Evolutionary conservation across 2,797 vertebrate species (phyloP), one percentile per base, ranked within the genome.

Genomic region (Sebastolobus alascanus): DNA sequence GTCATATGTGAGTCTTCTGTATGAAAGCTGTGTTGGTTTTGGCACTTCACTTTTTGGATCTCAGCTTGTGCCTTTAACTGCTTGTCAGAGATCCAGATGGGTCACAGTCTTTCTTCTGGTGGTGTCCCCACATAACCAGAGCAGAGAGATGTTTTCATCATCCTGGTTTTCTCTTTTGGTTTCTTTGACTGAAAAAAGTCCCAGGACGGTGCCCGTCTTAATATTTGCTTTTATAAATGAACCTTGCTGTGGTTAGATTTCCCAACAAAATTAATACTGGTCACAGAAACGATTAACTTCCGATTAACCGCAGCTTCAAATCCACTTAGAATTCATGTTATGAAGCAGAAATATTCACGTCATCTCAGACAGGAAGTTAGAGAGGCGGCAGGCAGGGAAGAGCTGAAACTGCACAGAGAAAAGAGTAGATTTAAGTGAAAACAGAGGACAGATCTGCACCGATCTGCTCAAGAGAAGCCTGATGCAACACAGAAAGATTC

Each of bases 251-350:
- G 90, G 88, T 87, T 70, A 66, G 73, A 78, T 81, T 87, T 88
- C 78, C 75, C 86, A 84, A 81, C 84, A 82, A 80, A 87, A 90
- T 91, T 87, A 91, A 86, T 85, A 75, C 87, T 89, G 91, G 89
- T 91, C 84, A 82, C 56, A 74, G 77, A 87, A 86, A 85, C 43
- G 73, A 88, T 84, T 76, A 91, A 89, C 89, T 77, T 10, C 89
- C 77, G 75, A 91, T 90, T 73, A 82, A 88, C 83, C 88, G 0
- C 85, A 84, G 84, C 76, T 65, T 86, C 85, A 86, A 61, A 82
- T 73, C 77, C 80, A 89, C 76, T 84, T 85, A 89, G 37, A 67
- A 64, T 80, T 78, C 77, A 80, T 70, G 56, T 73, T 84, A 77
- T 75, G 54, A 61, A 55, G 61, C 64, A 43, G 82, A 84, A 86